Evolutionary conservation across 2,113 vertebrate genomes (phyloP).

Genomic region (Rissa tridactyla): DNA sequence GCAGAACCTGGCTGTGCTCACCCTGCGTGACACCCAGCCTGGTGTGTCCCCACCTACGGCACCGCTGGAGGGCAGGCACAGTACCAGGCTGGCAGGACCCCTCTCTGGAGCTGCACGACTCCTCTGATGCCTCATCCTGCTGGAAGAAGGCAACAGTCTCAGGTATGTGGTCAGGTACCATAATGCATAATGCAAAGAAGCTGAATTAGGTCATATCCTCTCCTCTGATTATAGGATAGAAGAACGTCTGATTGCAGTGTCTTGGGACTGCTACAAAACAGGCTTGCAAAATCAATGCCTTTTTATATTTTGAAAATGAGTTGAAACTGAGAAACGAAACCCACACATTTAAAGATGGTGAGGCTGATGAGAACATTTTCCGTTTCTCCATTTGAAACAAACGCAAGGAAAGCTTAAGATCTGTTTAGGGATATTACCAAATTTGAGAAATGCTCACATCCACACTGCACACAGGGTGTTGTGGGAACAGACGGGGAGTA

Average conservation of each 20-base stretch:
- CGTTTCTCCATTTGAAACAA: not conserved
- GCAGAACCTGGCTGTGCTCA: not conserved
- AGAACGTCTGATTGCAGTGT: not conserved
- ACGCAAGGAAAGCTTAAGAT: not conserved
- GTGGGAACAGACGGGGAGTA: not conserved
- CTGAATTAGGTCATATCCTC: conserved; percentile 15
- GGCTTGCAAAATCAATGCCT: conserved; percentile 22
- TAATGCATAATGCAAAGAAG: conserved; percentile 21
- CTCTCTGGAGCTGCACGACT: not conserved
- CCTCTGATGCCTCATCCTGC: not conserved
- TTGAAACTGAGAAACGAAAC: not conserved
- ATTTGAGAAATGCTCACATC: not conserved
- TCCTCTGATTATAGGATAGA: conserved; percentile 26
- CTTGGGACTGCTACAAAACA: conserved; percentile 26
- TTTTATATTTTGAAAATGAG: conserved; percentile 20
- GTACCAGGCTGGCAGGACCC: not conserved
- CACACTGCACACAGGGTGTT: not conserved
- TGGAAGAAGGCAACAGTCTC: not conserved
- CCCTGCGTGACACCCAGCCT: accelerated
- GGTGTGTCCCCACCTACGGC: accelerated
- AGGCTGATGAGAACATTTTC: not conserved
- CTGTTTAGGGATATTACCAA: not conserved
- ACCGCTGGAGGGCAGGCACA: not conserved
- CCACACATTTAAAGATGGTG: not conserved
- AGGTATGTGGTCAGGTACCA: not conserved